Conservation (phyloP, 2,113 vertebrate species). For the Hippocampus mohnikei region DNA sequence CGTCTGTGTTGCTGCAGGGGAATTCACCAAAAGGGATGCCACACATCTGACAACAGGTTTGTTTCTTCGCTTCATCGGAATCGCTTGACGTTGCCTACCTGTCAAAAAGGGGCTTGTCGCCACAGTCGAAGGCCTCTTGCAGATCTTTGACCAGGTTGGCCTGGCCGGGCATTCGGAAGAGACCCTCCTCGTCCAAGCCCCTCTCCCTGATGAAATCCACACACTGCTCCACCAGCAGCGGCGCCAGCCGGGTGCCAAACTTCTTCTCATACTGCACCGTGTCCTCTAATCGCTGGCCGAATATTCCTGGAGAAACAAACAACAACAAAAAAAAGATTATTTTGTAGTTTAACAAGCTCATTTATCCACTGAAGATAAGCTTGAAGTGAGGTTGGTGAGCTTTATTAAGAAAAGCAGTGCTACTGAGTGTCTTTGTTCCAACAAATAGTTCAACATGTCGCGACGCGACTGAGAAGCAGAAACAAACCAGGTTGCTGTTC, state of each 20-base stretch:
- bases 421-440: no score
- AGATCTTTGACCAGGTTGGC: conserved; percentile 93
- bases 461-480: no score
- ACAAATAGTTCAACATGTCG: no score
- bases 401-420: no score
- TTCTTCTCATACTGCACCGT: conserved; percentile 83
- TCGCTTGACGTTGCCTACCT: conserved; percentile 65
- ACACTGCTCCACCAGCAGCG: conserved; percentile 90
- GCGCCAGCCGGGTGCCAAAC: conserved; percentile 83
- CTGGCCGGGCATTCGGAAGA: conserved; percentile 93
- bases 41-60: not conserved
- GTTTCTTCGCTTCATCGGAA: not conserved
- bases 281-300: conserved; percentile 90
- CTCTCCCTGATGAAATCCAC: conserved; percentile 91
- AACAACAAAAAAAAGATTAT: not conserved
- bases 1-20: conserved; percentile 84
- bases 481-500: no score
- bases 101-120: conserved; percentile 92
- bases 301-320: conserved; percentile 78
- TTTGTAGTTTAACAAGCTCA: not conserved
- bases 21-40: not conserved
- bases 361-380: no score
- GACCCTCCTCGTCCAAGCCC: conserved; percentile 89
- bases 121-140: conserved; percentile 91
- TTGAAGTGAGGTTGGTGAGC: no score